phyloP scores from a whole-genome alignment of 2,888 invertebrate genomes.

The Thera britannica region DNA sequence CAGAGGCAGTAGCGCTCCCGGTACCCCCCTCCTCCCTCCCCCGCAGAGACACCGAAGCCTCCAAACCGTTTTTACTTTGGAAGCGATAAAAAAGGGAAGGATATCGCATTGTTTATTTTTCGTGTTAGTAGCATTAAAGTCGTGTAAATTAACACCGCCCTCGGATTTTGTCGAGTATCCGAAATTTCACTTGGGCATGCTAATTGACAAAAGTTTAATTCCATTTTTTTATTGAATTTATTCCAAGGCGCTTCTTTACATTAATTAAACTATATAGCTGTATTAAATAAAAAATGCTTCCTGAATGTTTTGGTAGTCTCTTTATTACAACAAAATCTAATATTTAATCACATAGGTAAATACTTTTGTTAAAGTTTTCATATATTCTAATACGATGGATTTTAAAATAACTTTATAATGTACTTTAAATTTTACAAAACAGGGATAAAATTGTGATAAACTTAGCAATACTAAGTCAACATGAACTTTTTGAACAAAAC shows the following conservation, averaged over 20 bases:
- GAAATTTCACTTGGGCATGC: constrained; percentile 64
- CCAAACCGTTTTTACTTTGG: constrained; percentile 74
- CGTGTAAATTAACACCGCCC: constrained; percentile 79
- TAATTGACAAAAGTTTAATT: constrained; percentile 59
- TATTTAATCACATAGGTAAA: constrained; percentile 55
- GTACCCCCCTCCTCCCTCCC: constrained; percentile 62
- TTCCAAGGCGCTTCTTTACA: constrained; percentile 33
- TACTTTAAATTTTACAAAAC: neutral
- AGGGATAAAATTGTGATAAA: constrained; percentile 7
- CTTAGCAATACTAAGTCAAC: constrained; percentile 3
- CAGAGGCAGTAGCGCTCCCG: constrained; percentile 83
- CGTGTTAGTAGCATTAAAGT: constrained; percentile 81
- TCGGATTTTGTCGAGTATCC: constrained; percentile 62
- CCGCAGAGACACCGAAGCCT: constrained; percentile 64
- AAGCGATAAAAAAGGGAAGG: constrained; percentile 80
- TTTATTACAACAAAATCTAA: constrained; percentile 83
- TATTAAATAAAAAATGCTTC: neutral
- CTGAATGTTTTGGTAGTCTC: constrained; percentile 38
- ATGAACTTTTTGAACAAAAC: constrained; percentile 5
- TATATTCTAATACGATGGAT: constrained; percentile 13
- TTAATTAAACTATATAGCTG: neutral
- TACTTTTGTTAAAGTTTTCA: constrained; percentile 42
- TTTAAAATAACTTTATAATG: constrained; percentile 12
- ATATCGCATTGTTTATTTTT: constrained; percentile 83
- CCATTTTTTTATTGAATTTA: constrained; percentile 41